phyloP scores from a whole-genome alignment of 1,140 invertebrate genomes.

The Adelges cooleyi region DNA sequence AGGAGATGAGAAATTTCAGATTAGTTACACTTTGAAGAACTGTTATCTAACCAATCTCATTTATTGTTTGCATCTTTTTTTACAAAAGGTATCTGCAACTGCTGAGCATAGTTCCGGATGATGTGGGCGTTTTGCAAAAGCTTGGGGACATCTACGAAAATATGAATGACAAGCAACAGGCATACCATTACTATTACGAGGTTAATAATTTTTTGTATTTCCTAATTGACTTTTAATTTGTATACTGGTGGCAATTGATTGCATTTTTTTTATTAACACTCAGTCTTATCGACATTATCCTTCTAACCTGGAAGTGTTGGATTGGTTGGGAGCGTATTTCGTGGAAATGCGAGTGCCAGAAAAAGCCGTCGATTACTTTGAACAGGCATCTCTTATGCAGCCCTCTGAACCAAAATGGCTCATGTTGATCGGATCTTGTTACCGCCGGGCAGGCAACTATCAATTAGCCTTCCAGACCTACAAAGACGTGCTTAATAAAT shows the following conservation, averaged over 20 bases:
- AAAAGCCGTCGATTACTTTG: conserved; percentile 79
- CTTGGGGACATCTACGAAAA: conserved; percentile 74
- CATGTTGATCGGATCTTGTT: conserved; percentile 71
- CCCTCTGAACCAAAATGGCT: conserved; percentile 75
- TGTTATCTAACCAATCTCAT: too few relatives aligned
- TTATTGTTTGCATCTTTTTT: neutral
- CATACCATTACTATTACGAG: conserved; percentile 84
- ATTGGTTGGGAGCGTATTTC: conserved; percentile 85
- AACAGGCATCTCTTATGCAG: conserved; percentile 75
- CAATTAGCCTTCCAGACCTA: conserved; percentile 70
- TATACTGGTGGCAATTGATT: neutral
- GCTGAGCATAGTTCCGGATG: conserved; percentile 68
- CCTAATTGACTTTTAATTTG: neutral
- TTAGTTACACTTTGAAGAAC: too few relatives aligned
- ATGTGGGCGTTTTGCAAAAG: conserved; percentile 68
- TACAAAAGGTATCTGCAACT: conserved; percentile 66
- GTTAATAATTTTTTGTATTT: conserved; percentile 39
- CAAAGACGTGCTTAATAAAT: conserved; percentile 61
- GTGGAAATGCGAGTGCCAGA: conserved; percentile 79
- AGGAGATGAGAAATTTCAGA: too few relatives aligned
- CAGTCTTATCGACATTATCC: conserved; percentile 81
- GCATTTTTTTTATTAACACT: conserved; percentile 1
- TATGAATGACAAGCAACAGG: conserved; percentile 79
- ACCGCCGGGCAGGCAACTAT: conserved; percentile 70
- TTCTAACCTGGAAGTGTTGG: conserved; percentile 75